Percentiles rank a stretch among this genome's conserved stretches.
These are phyloP conservation scores for Drosophila kuntzei DNA, from an alignment of 2,888 invertebrate species.

Conservation along the genomic window DNA sequence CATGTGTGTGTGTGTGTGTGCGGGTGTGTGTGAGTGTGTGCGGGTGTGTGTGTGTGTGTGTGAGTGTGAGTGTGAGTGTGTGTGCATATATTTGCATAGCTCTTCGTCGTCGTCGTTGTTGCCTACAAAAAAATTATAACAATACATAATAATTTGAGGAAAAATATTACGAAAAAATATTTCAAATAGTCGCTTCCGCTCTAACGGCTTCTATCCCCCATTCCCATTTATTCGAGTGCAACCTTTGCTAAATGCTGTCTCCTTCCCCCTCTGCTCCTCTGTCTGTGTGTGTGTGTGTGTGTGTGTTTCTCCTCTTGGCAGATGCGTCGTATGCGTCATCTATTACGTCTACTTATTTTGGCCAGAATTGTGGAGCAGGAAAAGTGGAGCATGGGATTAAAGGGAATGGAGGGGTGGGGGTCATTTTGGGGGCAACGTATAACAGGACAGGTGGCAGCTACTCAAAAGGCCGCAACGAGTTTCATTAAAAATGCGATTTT, in stretches of 20 bases:
- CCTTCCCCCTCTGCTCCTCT: not conserved
- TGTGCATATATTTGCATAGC: slow-evolving; percentile 31
- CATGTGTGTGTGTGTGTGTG: slow-evolving; percentile 11
- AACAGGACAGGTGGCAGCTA: slow-evolving; percentile 48
- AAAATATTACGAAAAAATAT: slow-evolving; percentile 77
- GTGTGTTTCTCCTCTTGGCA: slow-evolving; percentile 42
- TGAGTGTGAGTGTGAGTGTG: slow-evolving; percentile 8
- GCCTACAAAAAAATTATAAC: slow-evolving; percentile 63
- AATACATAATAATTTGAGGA: slow-evolving; percentile 80
- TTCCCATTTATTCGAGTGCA: slow-evolving; percentile 13
- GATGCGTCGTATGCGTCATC: slow-evolving; percentile 71
- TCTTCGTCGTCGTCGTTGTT: slow-evolving; percentile 20
- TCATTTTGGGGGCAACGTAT: not conserved
- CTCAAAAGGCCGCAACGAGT: slow-evolving; percentile 51
- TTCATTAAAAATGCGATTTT: slow-evolving; percentile 75
- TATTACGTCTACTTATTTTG: slow-evolving; percentile 78
- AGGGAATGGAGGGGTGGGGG: not conserved
- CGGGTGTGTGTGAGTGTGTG: slow-evolving; percentile 8
- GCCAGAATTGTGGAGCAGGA: slow-evolving; percentile 3
- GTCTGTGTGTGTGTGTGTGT: slow-evolving; percentile 31
- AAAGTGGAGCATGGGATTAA: not conserved
- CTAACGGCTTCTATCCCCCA: slow-evolving; percentile 45
- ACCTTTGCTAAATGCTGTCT: slow-evolving; percentile 22
- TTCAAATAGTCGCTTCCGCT: slow-evolving; percentile 78
- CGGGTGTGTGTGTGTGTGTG: slow-evolving; percentile 1